A percentile compares a stretch with the other conserved stretches of the same genome.
phyloP scores from a whole-genome alignment of 2,888 invertebrate genomes.

The Dolichomitus sp. region DNA sequence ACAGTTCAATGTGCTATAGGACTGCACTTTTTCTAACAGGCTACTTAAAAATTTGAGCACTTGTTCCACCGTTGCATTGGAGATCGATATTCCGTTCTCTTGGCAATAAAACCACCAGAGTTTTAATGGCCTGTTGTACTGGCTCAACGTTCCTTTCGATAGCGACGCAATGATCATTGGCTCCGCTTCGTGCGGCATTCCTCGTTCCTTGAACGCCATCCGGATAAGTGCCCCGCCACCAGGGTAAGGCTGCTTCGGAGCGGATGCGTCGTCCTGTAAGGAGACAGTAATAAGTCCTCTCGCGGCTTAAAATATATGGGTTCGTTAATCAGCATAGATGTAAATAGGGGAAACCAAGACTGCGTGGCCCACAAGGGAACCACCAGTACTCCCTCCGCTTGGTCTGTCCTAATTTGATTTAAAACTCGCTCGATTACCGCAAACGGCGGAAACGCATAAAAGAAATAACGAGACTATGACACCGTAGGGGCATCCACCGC shows the following conservation, averaged over 20 bases:
- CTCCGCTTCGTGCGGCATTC: too few relatives aligned
- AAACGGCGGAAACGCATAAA: conserved; percentile 60
- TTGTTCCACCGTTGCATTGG: not conserved
- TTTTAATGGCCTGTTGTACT: too few relatives aligned
- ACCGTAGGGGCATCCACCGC: conserved; percentile 54
- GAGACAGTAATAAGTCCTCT: too few relatives aligned
- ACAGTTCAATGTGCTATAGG: conserved; percentile 17
- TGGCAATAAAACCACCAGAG: too few relatives aligned
- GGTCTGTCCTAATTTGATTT: conserved; percentile 34
- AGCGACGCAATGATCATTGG: too few relatives aligned
- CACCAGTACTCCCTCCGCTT: conserved; percentile 49
- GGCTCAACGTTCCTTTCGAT: too few relatives aligned
- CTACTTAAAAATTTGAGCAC: not conserved
- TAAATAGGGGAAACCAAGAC: conserved; percentile 54
- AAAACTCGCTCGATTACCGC: conserved; percentile 27
- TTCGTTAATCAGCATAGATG: conserved; percentile 27
- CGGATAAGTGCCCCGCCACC: too few relatives aligned
- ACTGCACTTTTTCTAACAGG: not conserved
- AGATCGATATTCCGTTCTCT: too few relatives aligned
- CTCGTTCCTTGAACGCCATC: too few relatives aligned
- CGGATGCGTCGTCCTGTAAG: too few relatives aligned
- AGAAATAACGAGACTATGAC: conserved; percentile 34
- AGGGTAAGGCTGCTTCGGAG: too few relatives aligned
- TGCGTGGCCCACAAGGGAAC: conserved; percentile 54
- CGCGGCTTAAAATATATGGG: conserved; percentile 50